Evolutionary conservation across 2,113 vertebrate genomes (phyloP), one percentile per base, ranked within the genome.

Genomic region (Phrynosoma platyrhinos): DNA sequence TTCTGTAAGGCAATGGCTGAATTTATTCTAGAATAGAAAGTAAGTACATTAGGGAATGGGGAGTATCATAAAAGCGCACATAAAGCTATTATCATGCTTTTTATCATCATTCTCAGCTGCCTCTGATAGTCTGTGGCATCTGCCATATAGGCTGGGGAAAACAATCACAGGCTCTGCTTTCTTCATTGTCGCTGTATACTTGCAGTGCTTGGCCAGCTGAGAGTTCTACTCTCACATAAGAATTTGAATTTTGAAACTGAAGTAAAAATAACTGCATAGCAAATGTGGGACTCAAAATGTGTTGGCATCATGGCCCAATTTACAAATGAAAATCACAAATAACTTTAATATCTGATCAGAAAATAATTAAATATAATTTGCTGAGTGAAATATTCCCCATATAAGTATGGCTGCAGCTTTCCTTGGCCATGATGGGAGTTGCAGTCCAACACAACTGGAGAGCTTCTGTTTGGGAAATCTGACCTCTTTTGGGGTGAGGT

Each of bases 91-190:
- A 75, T 2, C 89, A 82, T 0, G 0, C 89, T 92, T 91, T 92
- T 93, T 93, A 88, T 91, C 95, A 93, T 91, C 55, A 84, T 93
- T 93, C 92, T 95, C 94, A 94, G 94, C 95, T 94, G 94, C 88
- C 92, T 93, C 89, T 94, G 95, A 92, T 88, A 95, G 91, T 77
- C 92, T 78, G 85, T 90, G 96, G 96, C 93, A 90, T 71, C 93
- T 92, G 94, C 62, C 89, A 32, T 87, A 78, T 52, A 87, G 94
- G 87, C 8, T 53, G 55, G 47, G 95, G 32, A 66, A 78, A 93
- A 94, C 94, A 96, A 84, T 94, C 96, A 94, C 47, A 85, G n/a
- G 36, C 74, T 90, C 94, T 91, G 91, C 79, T 85, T 91, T 88
- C 52, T 52, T 40, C 27, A 89, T 93, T 92, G 83, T 27, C 69